Evolutionary conservation across 2,113 vertebrate genomes (phyloP).

Genomic region (Accipiter cooperii): DNA sequence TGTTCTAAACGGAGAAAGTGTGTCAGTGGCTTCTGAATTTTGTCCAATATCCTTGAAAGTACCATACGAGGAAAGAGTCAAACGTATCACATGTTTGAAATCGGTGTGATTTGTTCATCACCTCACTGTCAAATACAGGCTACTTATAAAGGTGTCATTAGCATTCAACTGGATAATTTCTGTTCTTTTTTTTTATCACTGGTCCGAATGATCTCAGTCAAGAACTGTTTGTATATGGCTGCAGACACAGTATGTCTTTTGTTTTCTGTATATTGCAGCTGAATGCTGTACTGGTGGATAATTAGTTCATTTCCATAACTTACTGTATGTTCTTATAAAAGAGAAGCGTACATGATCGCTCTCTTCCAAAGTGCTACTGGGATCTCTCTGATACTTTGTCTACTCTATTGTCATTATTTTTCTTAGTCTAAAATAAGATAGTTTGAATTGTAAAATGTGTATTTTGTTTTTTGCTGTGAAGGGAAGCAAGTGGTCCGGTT

Average conservation of each 20-base stretch:
- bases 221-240: background rate
- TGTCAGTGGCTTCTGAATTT: background rate
- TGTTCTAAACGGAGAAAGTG: background rate
- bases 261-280: background rate
- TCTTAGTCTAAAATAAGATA: background rate
- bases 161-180: background rate
- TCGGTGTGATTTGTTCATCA: background rate
- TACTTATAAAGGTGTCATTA: background rate
- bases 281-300: background rate
- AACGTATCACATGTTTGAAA: background rate
- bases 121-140: background rate
- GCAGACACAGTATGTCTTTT: background rate
- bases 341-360: background rate
- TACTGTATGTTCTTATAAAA: background rate
- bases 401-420: background rate
- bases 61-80: background rate
- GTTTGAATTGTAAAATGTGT: background rate
- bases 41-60: background rate
- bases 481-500: background rate
- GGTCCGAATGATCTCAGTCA: background rate
- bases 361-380: background rate
- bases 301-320: background rate
- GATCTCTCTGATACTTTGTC: background rate
- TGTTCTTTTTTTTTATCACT: background rate
- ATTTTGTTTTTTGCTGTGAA: background rate